Base-by-base conservation (phyloP, 2,113 vertebrate genomes). In the Aleadryas rufinucha region DNA sequence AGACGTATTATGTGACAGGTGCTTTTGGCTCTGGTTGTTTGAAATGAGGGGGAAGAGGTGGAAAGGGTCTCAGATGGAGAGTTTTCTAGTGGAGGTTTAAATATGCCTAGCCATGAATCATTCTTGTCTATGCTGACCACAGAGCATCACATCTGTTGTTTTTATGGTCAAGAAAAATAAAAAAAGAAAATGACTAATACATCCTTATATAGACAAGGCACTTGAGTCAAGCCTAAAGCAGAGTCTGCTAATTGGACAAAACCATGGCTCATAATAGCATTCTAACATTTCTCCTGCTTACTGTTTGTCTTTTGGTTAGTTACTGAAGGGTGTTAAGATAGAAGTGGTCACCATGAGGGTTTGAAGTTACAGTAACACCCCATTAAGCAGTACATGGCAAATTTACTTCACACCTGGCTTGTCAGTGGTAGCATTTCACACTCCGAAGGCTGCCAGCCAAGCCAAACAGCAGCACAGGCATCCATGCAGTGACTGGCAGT, bases 91-190 rank as follows among this genome's bases (percentile, higher is more conserved):
- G 56, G 64, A 72, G 82, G 57, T 79, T 96, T 94, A 90, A 92
- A 95, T 84, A 84, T 57, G 64, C 76, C 64, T 71, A 79, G 35
- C 60, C 65, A 75, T 96, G 96, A 96, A 95, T 97, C 93, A 96
- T 88, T 84, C 69, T 84, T 81, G 50, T 90, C 86, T 96, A 31
- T 68, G 94, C 56, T 95, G 95, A 96, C 95, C 96, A 94, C 93
- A 94, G 69, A 94, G 86, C 49, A 96, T 93, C 95, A 92, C 90
- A 93, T 94, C 95, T 96, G 95, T 93, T 96, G 95, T 94, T 96
- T 96, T 96, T 84, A 90, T 30, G 80, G 86, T 93, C 53, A 90
- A 94, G 89, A 87, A 86, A 93, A 87, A 69, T 9, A 39, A 65
- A 92, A 93, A 95, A 93, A 63, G 82, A 93, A 95, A 92, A 64